Conservation (phyloP, 2,113 vertebrate genomes). For the Campylomormyrus numenius region DNA sequence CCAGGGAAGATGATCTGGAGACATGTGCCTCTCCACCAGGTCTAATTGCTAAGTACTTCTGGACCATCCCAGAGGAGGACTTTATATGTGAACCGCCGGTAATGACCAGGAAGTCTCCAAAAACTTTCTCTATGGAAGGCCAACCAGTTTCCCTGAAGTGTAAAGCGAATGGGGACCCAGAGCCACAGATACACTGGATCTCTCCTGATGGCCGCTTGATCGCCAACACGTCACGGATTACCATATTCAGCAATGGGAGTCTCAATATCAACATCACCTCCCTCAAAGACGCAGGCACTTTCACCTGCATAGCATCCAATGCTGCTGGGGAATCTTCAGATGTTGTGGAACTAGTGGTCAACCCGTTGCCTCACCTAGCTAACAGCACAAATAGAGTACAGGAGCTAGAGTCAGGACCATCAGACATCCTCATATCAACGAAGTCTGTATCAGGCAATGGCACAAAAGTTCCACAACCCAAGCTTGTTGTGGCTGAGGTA, state of each 20-base stretch:
- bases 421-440: background rate
- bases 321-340: background rate
- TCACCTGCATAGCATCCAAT: conserved; percentile 44
- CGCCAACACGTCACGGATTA: background rate
- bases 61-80: conserved; percentile 1
- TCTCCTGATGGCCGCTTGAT: background rate
- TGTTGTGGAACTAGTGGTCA: background rate
- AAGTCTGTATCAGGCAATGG: background rate
- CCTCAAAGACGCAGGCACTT: conserved; percentile 66
- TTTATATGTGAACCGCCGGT: background rate
- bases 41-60: background rate
- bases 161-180: conserved; percentile 57
- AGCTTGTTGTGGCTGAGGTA: background rate
- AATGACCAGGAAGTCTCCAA: conserved; percentile 16
- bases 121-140: conserved; percentile 58
- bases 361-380: background rate
- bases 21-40: background rate
- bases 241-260: background rate
- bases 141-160: conserved; percentile 76
- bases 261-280: conserved; percentile 25
- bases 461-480: background rate
- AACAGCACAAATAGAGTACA: background rate
- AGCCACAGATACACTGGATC: conserved; percentile 1
- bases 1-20: conserved; percentile 3
- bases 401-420: background rate